Evolutionary conservation across 2,888 invertebrate species (phyloP), one percentile per base, ranked within the genome.

Genomic region (Acanthosepion esculentum): DNA sequence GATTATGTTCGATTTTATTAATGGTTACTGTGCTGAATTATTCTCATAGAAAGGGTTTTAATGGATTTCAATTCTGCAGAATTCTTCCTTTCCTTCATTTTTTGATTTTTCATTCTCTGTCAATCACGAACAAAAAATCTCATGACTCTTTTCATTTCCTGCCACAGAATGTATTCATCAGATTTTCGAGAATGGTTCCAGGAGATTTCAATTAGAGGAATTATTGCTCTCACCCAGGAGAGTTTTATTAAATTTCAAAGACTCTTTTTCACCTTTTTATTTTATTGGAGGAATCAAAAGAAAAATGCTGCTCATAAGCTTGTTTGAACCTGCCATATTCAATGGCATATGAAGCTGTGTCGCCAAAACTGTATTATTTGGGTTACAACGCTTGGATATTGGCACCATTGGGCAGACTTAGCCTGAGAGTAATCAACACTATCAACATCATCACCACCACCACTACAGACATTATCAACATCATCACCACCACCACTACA

Each of bases 131-230:
- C 8, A 33, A 33, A n/a, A n/a, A 12, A 78, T 15, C 15, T 78
- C 29, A 78, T 10, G 29, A 78, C 29, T n/a, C 78, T 78, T 78
- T 78, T 78, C 78, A 33, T 78, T 78, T 78, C n/a, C 15, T 78
- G 78, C 2, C n/a, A 78, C 23, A n/a, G 78, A 78, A 78, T 78
- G 78, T 78, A 29, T 78, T 78, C 78, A 78, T 78, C 29, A 78
- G 26, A 78, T 78, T 78, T 78, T n/a, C n/a, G 33, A 33, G 78
- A 78, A 78, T 78, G 78, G 78, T 78, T 78, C 15, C 78, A 33
- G n/a, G 78, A 78, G 78, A 78, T 78, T 78, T 33, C n/a, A 78
- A 78, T 78, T 78, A 78, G 78, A 78, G n/a, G n/a, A 78, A 78
- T 78, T 78, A 33, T 78, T 78, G 23, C n/a, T 78, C 33, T 78